Conservation (phyloP, 2,888 invertebrate species). For the Pomacea canaliculata region DNA sequence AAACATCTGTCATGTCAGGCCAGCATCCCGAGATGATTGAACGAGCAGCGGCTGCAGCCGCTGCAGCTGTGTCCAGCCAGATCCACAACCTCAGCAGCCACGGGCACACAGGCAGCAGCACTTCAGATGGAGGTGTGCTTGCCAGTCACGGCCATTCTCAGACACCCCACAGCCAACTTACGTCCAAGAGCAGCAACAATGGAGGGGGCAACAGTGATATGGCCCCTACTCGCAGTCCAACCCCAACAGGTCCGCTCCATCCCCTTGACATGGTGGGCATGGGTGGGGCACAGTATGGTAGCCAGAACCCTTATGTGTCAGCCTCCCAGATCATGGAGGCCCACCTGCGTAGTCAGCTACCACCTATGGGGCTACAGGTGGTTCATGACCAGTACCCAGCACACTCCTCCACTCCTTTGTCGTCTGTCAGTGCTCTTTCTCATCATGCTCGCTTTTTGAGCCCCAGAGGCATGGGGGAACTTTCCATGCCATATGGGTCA, state of each 20-base stretch:
- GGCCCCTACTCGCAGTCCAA: slow-evolving; percentile 7
- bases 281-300: slow-evolving; percentile 25
- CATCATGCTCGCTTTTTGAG: slow-evolving; percentile 32
- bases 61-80: slow-evolving; percentile 19
- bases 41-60: slow-evolving; percentile 22
- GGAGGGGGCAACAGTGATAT: slow-evolving; percentile 13
- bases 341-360: slow-evolving; percentile 33
- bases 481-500: slow-evolving; percentile 19
- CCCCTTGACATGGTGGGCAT: slow-evolving; percentile 30
- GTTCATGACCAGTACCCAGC: slow-evolving; percentile 33
- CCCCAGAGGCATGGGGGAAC: slow-evolving; percentile 30
- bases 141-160: slow-evolving; percentile 24
- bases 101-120: slow-evolving; percentile 19
- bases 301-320: slow-evolving; percentile 27
- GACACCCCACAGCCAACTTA: slow-evolving; percentile 29
- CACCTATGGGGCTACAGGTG: slow-evolving; percentile 30
- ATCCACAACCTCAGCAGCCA: slow-evolving; percentile 9
- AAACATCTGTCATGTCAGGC: slow-evolving; percentile 11
- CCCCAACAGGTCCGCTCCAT: slow-evolving; percentile 11
- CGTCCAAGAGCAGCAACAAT: slow-evolving; percentile 14
- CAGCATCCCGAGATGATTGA: slow-evolving; percentile 22
- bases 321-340: slow-evolving; percentile 35
- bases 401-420: slow-evolving; percentile 19
- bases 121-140: slow-evolving; percentile 1
- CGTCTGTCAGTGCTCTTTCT: slow-evolving; percentile 23